phyloP scores from a whole-genome alignment of 53 echinoderm and acorn worm genomes.

The Pentamera pediparva region DNA sequence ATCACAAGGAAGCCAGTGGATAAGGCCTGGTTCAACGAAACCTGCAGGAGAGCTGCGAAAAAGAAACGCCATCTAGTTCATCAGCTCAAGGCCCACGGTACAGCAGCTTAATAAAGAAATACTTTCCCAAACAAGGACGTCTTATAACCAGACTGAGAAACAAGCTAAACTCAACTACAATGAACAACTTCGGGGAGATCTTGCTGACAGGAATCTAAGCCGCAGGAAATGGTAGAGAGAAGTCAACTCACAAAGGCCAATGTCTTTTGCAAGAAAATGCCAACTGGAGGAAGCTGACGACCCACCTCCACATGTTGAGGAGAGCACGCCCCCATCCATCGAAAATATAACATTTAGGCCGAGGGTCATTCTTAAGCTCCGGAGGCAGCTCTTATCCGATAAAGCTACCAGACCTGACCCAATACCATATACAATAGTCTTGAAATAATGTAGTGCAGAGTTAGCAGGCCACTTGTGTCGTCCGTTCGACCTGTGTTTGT shows the following conservation, averaged over 20 bases:
- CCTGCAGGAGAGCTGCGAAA: constrained; percentile 15
- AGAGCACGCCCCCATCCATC: not conserved
- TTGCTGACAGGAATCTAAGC: no score
- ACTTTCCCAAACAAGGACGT: constrained; percentile 20
- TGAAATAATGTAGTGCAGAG: constrained; percentile 45
- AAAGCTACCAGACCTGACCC: no score
- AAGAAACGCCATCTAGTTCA: constrained; percentile 10
- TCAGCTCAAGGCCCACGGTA: not conserved
- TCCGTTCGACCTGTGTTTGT: no score
- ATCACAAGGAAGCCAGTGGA: no score
- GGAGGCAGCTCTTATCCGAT: constrained; percentile 24
- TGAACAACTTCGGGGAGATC: constrained; percentile 32
- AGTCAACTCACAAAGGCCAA: constrained; percentile 26
- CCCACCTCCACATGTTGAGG: no score
- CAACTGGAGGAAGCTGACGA: no score
- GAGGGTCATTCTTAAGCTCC: constrained; percentile 28
- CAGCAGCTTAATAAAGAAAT: constrained; percentile 24
- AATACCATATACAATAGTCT: constrained; percentile 38
- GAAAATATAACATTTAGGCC: no score
- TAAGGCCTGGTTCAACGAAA: no score
- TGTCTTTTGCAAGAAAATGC: constrained; percentile 6
- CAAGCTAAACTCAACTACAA: no score
- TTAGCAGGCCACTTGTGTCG: constrained; percentile 30
- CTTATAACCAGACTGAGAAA: no score
- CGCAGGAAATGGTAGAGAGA: constrained; percentile 35